Conservation (phyloP, 1,140 invertebrate species). For the Macrobrachium rosenbergii region DNA sequence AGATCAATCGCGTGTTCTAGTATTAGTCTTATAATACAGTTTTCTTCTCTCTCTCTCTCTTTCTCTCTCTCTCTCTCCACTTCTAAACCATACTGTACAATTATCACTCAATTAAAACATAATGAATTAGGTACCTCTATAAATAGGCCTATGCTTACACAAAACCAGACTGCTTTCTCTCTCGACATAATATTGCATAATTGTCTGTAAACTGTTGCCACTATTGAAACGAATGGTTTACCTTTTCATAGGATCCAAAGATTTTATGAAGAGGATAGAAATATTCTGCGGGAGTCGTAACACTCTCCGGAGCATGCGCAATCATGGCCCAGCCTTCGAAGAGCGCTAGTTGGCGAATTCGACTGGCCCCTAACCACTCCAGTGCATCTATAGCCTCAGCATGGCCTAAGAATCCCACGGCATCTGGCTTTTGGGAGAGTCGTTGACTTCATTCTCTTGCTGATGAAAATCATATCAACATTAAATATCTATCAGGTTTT, state of each 20-base stretch:
- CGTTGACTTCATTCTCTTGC: not conserved
- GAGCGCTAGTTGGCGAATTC: conserved; percentile 35
- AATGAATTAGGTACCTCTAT: too few species aligned
- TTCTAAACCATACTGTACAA: too few species aligned
- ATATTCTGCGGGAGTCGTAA: not conserved
- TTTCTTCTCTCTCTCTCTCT: too few species aligned
- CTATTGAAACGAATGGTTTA: not conserved
- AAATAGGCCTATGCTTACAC: too few species aligned
- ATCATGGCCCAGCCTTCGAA: conserved; percentile 48
- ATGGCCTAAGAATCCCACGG: conserved; percentile 24
- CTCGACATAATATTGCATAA: too few species aligned
- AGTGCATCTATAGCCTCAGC: conserved; percentile 19
- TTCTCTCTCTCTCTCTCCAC: not conserved
- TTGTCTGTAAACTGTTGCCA: not conserved
- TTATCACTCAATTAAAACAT: too few species aligned
- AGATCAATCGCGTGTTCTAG: too few species aligned
- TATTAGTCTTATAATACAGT: too few species aligned
- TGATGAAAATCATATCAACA: too few species aligned
- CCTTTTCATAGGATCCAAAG: not conserved
- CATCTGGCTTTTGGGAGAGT: conserved; percentile 31
- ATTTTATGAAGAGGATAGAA: conserved; percentile 1
- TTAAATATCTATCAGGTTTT: not conserved
- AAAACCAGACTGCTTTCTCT: too few species aligned
- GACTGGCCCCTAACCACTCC: conserved; percentile 34
- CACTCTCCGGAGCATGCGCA: conserved; percentile 31